Evolutionary conservation across 2,113 vertebrate species (phyloP).

Genomic region (Paraplagusia blochii): DNA sequence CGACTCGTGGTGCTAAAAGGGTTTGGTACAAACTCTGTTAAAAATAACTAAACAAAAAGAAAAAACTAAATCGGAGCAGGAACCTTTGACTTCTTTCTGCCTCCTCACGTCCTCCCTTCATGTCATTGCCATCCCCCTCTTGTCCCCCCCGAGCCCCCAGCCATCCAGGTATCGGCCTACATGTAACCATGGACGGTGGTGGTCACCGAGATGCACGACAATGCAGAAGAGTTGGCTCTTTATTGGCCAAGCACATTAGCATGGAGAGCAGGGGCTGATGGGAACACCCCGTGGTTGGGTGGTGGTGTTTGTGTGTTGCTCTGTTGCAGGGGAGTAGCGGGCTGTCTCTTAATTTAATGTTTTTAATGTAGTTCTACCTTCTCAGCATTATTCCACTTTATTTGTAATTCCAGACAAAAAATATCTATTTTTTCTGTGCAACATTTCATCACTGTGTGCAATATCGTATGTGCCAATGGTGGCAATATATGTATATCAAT

Average conservation of each 20-base stretch:
- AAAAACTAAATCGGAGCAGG: slow-evolving; percentile 42
- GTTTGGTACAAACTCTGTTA: slow-evolving; percentile 46
- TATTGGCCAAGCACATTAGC: slow-evolving; percentile 44
- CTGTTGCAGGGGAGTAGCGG: slow-evolving; percentile 69
- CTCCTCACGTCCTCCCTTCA: slow-evolving; percentile 39
- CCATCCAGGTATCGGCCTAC: slow-evolving; percentile 77
- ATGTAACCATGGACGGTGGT: slow-evolving; percentile 79
- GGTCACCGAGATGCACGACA: slow-evolving; percentile 72
- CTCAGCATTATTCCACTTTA: slow-evolving; percentile 77
- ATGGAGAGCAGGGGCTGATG: slow-evolving; percentile 50
- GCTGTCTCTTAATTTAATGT: slow-evolving; percentile 56
- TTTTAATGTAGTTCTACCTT: slow-evolving; percentile 64
- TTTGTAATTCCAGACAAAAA: slow-evolving; percentile 76
- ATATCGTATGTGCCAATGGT: slow-evolving; percentile 83
- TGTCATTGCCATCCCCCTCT: slow-evolving; percentile 41
- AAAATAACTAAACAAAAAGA: background rate
- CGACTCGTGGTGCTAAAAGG: slow-evolving; percentile 65
- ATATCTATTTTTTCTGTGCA: slow-evolving; percentile 71
- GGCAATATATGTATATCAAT: slow-evolving; percentile 83
- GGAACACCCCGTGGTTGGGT: slow-evolving; percentile 62
- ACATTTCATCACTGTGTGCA: slow-evolving; percentile 83
- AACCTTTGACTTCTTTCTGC: slow-evolving; percentile 47
- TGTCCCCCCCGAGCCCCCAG: too few species aligned
- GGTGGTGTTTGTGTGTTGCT: slow-evolving; percentile 65
- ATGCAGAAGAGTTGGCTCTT: slow-evolving; percentile 63